Base-by-base conservation (phyloP, 2,888 invertebrate genomes). In the Nymphalis c-album region DNA sequence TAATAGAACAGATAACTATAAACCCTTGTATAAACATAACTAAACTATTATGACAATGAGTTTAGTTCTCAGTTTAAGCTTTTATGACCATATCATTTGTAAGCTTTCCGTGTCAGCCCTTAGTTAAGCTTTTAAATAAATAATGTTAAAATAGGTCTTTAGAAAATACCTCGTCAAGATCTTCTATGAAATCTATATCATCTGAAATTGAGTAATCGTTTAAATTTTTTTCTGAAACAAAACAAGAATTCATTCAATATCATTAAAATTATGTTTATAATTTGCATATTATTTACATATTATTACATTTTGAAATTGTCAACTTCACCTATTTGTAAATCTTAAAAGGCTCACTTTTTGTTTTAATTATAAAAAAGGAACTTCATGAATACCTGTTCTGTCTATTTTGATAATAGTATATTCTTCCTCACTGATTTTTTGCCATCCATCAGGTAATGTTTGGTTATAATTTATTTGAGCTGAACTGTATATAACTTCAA, bases 401-500 rank as follows among this genome's bases (percentile, higher is more conserved):
- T 83, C 78, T 71, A 71, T 77, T 73, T 82, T 88, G 73, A 91
- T 87, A 66, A 91, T 80, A 77, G 88, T 88, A 55, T 83, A 86
- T 62, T 86, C 81, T 35, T 85, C 82, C 74, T 85, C 79, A 79
- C 79, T 77, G 1, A 79, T 75, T 67, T 84, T 80, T 40, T 70
- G 72, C 77, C 85, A 91, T 8, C 82, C 85, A 72, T 85, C 80
- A 20, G 88, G 87, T 58, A 90, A 71, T 16, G 75, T 69, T 66
- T 77, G 82, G 26, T 79, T 80, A 26, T 77, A 80, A 67, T 82
- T 68, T 7, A 87, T 60, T 16, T 87, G 75, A 45, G 83, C 78
- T 48, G 87, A 86, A 75, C 91, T 91, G 69, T 90, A 91, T 71
- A 92, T 77, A 18, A 89, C 88, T 64, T 81, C 76, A 67, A 92